Base-by-base conservation (phyloP, 2,797 vertebrate species). In the Falco berigora region DNA sequence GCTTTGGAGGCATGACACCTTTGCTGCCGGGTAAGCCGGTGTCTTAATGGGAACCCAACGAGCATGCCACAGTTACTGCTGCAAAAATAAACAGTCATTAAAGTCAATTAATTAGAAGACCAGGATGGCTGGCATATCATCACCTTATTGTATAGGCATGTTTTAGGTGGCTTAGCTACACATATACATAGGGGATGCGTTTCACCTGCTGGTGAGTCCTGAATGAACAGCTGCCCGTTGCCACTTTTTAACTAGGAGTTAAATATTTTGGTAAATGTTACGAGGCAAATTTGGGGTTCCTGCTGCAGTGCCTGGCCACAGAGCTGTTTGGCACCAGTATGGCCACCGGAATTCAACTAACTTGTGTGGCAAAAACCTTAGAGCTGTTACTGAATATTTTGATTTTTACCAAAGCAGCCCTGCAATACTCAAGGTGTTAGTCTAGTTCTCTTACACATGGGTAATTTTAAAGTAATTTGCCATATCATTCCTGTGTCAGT, bases 81-180 rank as follows among this genome's bases (percentile, higher is more conserved):
- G 61, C 71, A 92, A 66, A 93, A 96, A 64, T 47, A 94, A 92
- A 67, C 53, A 73, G 49, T 62, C n/a, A 71, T 92, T 83, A 59
- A 8, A 8, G 66, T 14, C 59, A 95, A 63, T 44, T 89, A 83
- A 93, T 88, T 59, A 92, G 64, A 52, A 72, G n/a, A 85, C 7
- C 22, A 42, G 78, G 56, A 82, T 77, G 71, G 46, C 8, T 64
- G 47, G 40, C 2, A 3, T 21, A 36, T 36, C 50, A 47, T 22
- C 5, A 2, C 58, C 69, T 46, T 22, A 4, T 24, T 46, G 27
- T 18, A 28, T 3, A 82, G 75, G 67, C 10, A 32, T 17, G 25
- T 53, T 67, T 76, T 47, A 72, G 40, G 63, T 58, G 32, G 36
- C 22, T 88, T 71, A 9, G 64, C 56, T 92, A 49, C 49, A 64